Conservation (phyloP, 2,888 invertebrate species). For the Andrena flavipes region DNA sequence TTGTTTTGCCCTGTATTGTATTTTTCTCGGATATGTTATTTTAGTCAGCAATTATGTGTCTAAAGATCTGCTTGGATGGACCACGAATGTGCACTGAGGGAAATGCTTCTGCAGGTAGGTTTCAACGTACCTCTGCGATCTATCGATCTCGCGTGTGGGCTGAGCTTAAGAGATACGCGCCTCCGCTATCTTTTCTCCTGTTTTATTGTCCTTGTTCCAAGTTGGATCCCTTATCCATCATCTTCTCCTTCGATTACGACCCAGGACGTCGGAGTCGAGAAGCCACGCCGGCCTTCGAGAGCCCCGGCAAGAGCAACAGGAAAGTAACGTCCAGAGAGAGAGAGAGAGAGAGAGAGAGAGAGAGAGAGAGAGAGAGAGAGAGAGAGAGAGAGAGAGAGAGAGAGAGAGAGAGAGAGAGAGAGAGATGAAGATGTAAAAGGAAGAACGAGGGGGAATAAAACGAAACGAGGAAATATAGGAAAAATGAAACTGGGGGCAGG, state of each 20-base stretch:
- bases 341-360: slow-evolving; percentile 15
- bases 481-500: slow-evolving; percentile 41
- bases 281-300: slow-evolving; percentile 44
- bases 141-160: slow-evolving; percentile 22
- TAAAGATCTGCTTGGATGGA: no score
- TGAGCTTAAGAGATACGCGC: slow-evolving; percentile 39
- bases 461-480: slow-evolving; percentile 23
- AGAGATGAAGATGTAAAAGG: not conserved
- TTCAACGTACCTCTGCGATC: not conserved
- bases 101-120: not conserved
- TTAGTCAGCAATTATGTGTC: no score
- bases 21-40: no score
- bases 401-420: not conserved
- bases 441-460: slow-evolving; percentile 31
- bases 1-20: no score
- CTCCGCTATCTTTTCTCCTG: slow-evolving; percentile 15
- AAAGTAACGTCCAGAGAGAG: slow-evolving; percentile 26
- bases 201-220: slow-evolving; percentile 54
- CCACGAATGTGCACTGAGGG: not conserved
- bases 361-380: no score
- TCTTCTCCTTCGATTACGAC: slow-evolving; percentile 71
- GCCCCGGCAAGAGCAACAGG: slow-evolving; percentile 39
- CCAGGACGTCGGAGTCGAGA: slow-evolving; percentile 56
- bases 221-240: slow-evolving; percentile 70
- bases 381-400: slow-evolving; percentile 9